Evolutionary conservation across 2,888 invertebrate species (phyloP).

Genomic region (Meandrusa payeni): DNA sequence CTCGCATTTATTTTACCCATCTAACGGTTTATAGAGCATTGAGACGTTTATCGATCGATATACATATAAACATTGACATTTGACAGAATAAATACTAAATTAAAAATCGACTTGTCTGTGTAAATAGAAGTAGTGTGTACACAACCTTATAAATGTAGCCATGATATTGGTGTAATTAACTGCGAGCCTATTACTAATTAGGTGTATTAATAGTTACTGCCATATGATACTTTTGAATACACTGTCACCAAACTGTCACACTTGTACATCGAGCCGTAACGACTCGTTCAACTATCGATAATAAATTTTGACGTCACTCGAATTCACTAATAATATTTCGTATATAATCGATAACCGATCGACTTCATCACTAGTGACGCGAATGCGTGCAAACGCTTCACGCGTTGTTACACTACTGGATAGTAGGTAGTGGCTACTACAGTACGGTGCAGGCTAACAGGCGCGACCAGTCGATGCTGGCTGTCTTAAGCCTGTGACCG

Average conservation of each 20-base stretch:
- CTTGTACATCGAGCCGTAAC: constrained; percentile 4
- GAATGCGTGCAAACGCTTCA: constrained; percentile 59
- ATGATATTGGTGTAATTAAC: constrained; percentile 30
- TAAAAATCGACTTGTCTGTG: background rate
- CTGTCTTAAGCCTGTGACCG: constrained; percentile 34
- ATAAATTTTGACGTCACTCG: constrained; percentile 19
- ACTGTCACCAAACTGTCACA: constrained; percentile 31
- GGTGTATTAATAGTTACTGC: constrained; percentile 28
- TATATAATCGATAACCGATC: constrained; percentile 27
- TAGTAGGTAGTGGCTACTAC: constrained; percentile 12
- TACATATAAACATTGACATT: constrained; percentile 13
- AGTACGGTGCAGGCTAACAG: constrained; percentile 31
- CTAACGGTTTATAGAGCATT: constrained; percentile 16
- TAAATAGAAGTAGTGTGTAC: constrained; percentile 3
- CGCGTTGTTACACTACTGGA: constrained; percentile 61
- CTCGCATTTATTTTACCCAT: constrained; percentile 12
- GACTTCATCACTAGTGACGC: constrained; percentile 27
- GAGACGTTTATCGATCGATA: constrained; percentile 25
- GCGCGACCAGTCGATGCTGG: constrained; percentile 42
- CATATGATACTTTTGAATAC: constrained; percentile 22
- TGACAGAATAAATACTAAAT: constrained; percentile 14
- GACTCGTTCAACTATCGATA: constrained; percentile 14
- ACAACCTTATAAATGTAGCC: constrained; percentile 3
- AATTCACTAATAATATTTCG: constrained; percentile 29
- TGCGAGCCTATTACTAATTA: constrained; percentile 31